phyloP scores from a whole-genome alignment of 2,113 vertebrate species.

The Seriola rivoliana region DNA sequence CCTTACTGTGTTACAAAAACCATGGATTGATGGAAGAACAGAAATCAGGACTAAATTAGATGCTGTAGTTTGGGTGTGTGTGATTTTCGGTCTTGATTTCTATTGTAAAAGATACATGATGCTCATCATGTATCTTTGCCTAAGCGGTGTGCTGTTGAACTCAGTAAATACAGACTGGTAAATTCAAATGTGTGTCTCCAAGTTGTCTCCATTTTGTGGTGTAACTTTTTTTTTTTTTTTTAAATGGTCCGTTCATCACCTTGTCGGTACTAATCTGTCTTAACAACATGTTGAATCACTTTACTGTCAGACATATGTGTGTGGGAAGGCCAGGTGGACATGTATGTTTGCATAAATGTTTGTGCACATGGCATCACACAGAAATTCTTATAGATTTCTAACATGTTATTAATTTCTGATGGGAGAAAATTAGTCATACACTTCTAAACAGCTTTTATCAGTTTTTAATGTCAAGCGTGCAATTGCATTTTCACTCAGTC shows the following conservation, averaged over 20 bases:
- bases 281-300: constrained; percentile 28
- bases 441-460: constrained; percentile 34
- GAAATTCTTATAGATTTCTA: constrained; percentile 20
- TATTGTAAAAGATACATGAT: not conserved
- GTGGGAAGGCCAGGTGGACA: not conserved
- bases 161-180: not conserved
- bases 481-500: constrained; percentile 53
- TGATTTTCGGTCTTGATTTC: constrained; percentile 15
- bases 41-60: not conserved
- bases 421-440: constrained; percentile 24
- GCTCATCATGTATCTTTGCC: not conserved
- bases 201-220: constrained; percentile 41
- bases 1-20: too few relatives aligned
- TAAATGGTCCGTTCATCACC: constrained; percentile 33
- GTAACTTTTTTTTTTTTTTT: not conserved
- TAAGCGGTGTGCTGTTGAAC: constrained; percentile 6
- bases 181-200: not conserved
- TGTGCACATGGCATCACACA: not conserved
- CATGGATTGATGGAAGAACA: not conserved
- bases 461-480: constrained; percentile 49
- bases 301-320: constrained; percentile 5
- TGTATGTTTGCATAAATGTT: constrained; percentile 15
- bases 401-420: constrained; percentile 20
- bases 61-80: not conserved
- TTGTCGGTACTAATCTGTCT: constrained; percentile 35